These are phyloP conservation scores for Diarsia rubi DNA, from an alignment of 2,888 invertebrate species.

Conservation along the genomic window DNA sequence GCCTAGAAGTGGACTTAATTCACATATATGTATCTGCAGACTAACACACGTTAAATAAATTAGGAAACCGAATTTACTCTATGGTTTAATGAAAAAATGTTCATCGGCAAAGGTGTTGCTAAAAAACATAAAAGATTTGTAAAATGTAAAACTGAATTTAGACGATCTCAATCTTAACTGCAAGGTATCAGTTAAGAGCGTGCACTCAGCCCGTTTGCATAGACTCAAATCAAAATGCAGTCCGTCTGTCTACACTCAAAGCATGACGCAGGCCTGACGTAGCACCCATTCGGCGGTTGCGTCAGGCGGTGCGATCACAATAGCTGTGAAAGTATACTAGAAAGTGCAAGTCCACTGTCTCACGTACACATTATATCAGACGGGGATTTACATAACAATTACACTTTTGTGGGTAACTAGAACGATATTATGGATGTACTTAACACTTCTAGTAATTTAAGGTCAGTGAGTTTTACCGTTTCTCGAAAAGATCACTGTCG, in stretches of 20 bases:
- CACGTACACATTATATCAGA: slow-evolving; percentile 89
- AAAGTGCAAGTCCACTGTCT: slow-evolving; percentile 87
- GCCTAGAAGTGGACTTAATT: neutral
- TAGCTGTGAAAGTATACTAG: slow-evolving; percentile 89
- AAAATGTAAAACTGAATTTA: neutral
- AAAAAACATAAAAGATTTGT: neutral
- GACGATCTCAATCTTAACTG: neutral
- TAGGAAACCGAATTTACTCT: neutral
- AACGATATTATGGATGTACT: slow-evolving; percentile 78
- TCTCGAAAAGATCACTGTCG: slow-evolving; percentile 9
- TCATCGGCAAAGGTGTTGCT: neutral
- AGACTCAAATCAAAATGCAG: slow-evolving; percentile 12
- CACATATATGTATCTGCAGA: neutral
- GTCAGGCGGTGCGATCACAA: slow-evolving; percentile 81
- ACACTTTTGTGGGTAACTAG: slow-evolving; percentile 87
- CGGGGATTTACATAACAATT: slow-evolving; percentile 87
- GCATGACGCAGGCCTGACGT: slow-evolving; percentile 68
- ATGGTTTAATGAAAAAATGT: neutral
- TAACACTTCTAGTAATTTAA: slow-evolving; percentile 38
- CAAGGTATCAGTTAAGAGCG: neutral
- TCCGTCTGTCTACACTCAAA: slow-evolving; percentile 28
- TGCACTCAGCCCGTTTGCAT: neutral
- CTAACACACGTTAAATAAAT: neutral
- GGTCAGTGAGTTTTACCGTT: slow-evolving; percentile 44
- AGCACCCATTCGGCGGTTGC: slow-evolving; percentile 76